Percentiles rank a stretch among this genome's conserved stretches.
Conservation (phyloP, 35 echinoderm and acorn worm species). For the Stichopus chloronotus region DNA sequence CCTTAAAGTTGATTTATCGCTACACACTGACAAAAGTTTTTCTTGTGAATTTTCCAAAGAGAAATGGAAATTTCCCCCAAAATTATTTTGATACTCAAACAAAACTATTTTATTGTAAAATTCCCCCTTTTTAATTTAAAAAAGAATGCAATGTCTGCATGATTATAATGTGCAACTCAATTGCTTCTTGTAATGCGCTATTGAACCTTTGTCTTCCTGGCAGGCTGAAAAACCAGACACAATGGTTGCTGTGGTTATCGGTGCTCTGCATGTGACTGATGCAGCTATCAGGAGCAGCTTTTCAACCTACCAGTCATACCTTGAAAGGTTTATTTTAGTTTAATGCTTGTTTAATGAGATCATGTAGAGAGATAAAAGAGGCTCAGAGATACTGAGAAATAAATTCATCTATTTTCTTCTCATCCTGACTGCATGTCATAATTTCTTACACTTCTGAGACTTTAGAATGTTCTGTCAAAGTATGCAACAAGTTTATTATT, state of each 20-base stretch:
- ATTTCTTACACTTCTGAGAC: too few species aligned
- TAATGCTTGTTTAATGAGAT: neutral
- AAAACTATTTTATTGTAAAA: too few species aligned
- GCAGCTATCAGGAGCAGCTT: conserved; percentile 81
- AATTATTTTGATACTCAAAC: too few species aligned
- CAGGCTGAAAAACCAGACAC: conserved; percentile 95
- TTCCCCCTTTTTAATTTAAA: neutral
- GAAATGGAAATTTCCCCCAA: too few species aligned
- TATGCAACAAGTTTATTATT: too few species aligned
- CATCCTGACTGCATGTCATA: too few species aligned
- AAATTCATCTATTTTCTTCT: neutral
- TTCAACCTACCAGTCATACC: conserved; percentile 75
- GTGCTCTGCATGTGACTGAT: conserved; percentile 87
- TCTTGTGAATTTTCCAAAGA: too few species aligned
- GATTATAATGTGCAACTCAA: neutral
- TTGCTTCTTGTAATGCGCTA: too few species aligned
- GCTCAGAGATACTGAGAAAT: neutral
- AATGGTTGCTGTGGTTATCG: conserved; percentile 88
- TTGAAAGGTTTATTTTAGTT: conserved; percentile 73
- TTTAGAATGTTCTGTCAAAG: too few species aligned
- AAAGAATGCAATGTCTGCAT: neutral
- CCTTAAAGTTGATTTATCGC: too few species aligned
- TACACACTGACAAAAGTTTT: too few species aligned
- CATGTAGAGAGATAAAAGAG: neutral
- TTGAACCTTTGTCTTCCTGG: neutral